phyloP scores from a whole-genome alignment of 2,888 invertebrate species.

The Drosophila robusta region DNA sequence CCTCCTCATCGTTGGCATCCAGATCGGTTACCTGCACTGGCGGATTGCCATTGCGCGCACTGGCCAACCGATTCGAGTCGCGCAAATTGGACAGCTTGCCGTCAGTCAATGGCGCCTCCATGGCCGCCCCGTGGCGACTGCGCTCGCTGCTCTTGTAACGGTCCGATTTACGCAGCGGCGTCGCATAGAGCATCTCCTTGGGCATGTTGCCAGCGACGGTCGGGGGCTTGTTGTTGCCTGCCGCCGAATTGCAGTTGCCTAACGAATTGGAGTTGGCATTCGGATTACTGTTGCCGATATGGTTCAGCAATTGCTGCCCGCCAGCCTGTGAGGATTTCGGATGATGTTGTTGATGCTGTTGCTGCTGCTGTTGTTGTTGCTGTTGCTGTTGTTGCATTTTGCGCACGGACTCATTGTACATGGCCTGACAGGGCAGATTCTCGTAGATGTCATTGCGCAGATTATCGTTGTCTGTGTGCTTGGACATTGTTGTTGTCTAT shows the following conservation, averaged over 20 bases:
- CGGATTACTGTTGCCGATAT: constrained; percentile 61
- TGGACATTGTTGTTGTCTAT: constrained; percentile 79
- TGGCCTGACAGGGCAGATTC: constrained; percentile 85
- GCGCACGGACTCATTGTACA: constrained; percentile 85
- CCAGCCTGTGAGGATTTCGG: constrained; percentile 68
- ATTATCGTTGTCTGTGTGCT: constrained; percentile 85
- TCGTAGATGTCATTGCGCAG: constrained; percentile 85
- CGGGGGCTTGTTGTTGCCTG: constrained; percentile 44
- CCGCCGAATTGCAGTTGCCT: constrained; percentile 56
- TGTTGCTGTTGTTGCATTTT: constrained; percentile 83
- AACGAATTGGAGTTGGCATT: constrained; percentile 77
- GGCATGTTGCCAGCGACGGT: constrained; percentile 67
- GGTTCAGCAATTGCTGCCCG: constrained; percentile 31
- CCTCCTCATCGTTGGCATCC: constrained; percentile 78
- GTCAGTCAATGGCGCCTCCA: constrained; percentile 44
- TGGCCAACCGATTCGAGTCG: constrained; percentile 80
- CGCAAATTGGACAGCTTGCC: constrained; percentile 82
- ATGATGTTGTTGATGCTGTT: constrained; percentile 49
- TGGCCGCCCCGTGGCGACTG: constrained; percentile 62
- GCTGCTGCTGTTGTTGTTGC: constrained; percentile 73
- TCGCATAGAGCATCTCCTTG: constrained; percentile 85
- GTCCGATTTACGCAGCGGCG: constrained; percentile 85
- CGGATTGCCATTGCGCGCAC: constrained; percentile 81
- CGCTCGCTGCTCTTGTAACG: constrained; percentile 84
- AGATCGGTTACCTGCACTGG: constrained; percentile 80